Evolutionary conservation across 2,888 invertebrate species (phyloP).

Genomic region (Agapostemon virescens): DNA sequence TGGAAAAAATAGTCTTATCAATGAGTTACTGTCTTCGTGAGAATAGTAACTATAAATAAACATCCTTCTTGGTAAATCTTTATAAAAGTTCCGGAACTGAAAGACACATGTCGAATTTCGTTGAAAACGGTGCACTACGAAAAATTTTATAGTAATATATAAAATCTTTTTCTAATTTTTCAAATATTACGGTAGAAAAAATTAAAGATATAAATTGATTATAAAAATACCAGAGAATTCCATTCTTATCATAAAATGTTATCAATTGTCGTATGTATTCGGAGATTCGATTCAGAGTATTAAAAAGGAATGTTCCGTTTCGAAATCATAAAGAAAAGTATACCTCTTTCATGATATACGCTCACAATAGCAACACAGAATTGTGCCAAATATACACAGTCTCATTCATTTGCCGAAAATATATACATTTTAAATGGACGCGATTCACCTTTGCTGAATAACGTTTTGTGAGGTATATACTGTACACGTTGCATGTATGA

Average conservation of each 20-base stretch:
- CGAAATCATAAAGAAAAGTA: neutral
- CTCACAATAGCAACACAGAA: neutral
- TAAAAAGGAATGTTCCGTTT: slow-evolving; percentile 32
- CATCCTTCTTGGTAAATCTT: slow-evolving; percentile 20
- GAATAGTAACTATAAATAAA: slow-evolving; percentile 26
- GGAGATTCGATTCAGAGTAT: neutral
- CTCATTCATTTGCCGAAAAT: slow-evolving; percentile 23
- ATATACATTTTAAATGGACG: slow-evolving; percentile 8
- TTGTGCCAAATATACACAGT: slow-evolving; percentile 10
- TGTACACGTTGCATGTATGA: slow-evolving; percentile 20
- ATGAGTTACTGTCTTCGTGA: slow-evolving; percentile 32
- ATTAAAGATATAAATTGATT: neutral
- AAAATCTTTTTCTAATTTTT: neutral
- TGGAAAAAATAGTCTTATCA: slow-evolving; percentile 52
- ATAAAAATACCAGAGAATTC: neutral
- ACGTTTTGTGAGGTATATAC: slow-evolving; percentile 37
- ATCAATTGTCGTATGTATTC: neutral
- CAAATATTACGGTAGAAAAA: neutral
- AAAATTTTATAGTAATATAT: neutral
- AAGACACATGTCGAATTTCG: neutral
- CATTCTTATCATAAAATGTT: neutral
- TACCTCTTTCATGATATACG: neutral
- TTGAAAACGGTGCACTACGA: neutral
- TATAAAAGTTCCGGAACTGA: neutral
- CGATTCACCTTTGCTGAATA: slow-evolving; percentile 31